phyloP scores from a whole-genome alignment of 2,888 invertebrate genomes.

The Ptychoptera albimana region DNA sequence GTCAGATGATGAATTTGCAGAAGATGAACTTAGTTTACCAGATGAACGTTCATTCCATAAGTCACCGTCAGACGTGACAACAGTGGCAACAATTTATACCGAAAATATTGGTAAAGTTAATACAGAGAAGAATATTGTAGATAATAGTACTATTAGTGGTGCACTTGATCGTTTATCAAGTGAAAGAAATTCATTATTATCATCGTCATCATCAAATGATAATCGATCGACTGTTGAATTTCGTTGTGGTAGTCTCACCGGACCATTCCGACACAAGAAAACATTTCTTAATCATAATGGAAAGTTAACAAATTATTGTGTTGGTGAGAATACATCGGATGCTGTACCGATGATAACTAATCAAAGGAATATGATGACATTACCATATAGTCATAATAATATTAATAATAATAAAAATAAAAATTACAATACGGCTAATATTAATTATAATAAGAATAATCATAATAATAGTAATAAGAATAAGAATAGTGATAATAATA shows the following conservation, averaged over 20 bases:
- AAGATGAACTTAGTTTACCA: slow-evolving; percentile 56
- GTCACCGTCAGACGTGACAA: slow-evolving; percentile 12
- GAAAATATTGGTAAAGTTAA: slow-evolving; percentile 13
- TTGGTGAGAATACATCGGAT: slow-evolving; percentile 10
- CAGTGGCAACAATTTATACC: slow-evolving; percentile 17
- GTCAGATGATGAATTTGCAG: slow-evolving; percentile 74
- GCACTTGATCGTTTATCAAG: slow-evolving; percentile 9
- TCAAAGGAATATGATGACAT: slow-evolving; percentile 10
- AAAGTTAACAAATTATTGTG: slow-evolving; percentile 8
- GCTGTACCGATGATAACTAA: slow-evolving; percentile 10
- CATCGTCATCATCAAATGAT: slow-evolving; percentile 23
- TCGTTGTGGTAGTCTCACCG: slow-evolving; percentile 8
- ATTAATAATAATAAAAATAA: slow-evolving; percentile 5
- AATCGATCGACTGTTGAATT: slow-evolving; percentile 10
- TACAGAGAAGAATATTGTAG: slow-evolving; percentile 2
- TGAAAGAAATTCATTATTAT: slow-evolving; percentile 26
- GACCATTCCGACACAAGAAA: slow-evolving; percentile 8
- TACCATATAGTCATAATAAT: slow-evolving; percentile 9
- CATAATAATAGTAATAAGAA: slow-evolving; percentile 12
- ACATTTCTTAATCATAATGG: slow-evolving; percentile 11
- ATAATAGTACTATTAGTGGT: background rate
- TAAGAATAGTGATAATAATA: slow-evolving; percentile 5
- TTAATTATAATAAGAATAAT: slow-evolving; percentile 14
- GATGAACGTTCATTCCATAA: slow-evolving; percentile 31
- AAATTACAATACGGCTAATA: slow-evolving; percentile 6